Base-by-base conservation (phyloP, 2,797 vertebrate genomes). In the Acanthopagrus latus region DNA sequence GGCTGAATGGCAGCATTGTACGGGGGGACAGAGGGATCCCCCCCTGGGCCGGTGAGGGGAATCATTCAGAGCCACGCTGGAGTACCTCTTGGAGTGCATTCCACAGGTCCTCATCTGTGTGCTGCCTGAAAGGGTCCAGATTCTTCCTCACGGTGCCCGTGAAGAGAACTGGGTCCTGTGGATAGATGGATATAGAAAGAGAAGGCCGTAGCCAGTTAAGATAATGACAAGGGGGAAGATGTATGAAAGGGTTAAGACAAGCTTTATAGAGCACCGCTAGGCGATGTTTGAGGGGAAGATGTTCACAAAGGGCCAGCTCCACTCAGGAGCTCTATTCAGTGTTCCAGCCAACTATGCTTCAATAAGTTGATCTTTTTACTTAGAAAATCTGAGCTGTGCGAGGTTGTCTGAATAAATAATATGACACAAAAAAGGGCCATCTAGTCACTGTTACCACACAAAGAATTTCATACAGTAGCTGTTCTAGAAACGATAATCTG, bases 61-160 rank as follows among this genome's bases (percentile, higher is more conserved):
- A 94, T 93, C 93, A 93, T 94, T 94, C 92, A 94, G 90, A 94
- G 89, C 91, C 91, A 89, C 78, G 90, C 92, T 93, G 92, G 89
- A 93, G 95, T 96, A 99, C 97, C 97, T 98, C 97, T 95, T 96
- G 89, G 92, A 98, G 95, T 88, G 96, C 96, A 87, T 96, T 96
- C 97, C 97, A 99, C 85, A 99, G 95, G 81, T 97, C 97, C 87
- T 97, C 96, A 86, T 99, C 97, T 0, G 95, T 95, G 94, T 98
- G 96, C 88, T 97, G 96, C 84, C 92, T 96, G 93, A 99, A 99
- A 89, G 97, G 97, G 95, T 98, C 97, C 91, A 99, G 94, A 92
- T 99, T 98, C 93, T 97, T 97, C 93, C 97, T 97, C 96, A 99
- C 96, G 65, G 96, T 97, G 88, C 97, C 97, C 87, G 96, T 97